These are phyloP conservation scores for Lepisosteus osseus DNA, from an alignment of 2,113 vertebrate genomes.

Conservation along the genomic window DNA sequence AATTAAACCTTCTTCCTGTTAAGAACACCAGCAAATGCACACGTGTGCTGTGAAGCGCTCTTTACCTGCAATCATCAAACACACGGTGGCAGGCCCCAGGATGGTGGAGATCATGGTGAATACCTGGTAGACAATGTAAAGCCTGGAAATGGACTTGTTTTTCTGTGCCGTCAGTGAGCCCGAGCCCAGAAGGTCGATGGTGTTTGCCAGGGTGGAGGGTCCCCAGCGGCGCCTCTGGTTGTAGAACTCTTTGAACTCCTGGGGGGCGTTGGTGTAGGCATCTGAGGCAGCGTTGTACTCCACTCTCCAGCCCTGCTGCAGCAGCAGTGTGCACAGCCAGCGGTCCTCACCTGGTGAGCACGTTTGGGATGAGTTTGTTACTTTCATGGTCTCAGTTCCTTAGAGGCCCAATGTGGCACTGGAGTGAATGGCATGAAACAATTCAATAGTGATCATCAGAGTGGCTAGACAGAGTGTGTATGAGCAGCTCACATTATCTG, in stretches of 20 bases:
- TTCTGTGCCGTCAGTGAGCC: slow-evolving; percentile 37
- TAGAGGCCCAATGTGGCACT: too few relatives aligned
- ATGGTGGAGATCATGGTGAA: slow-evolving; percentile 47
- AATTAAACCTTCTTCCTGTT: background rate
- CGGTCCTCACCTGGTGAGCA: slow-evolving; percentile 60
- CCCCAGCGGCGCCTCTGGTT: slow-evolving; percentile 66
- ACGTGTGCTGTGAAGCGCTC: background rate
- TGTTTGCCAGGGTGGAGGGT: slow-evolving; percentile 64
- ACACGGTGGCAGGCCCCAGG: slow-evolving; percentile 58
- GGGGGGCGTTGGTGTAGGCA: slow-evolving; percentile 66
- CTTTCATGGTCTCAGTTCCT: too few relatives aligned
- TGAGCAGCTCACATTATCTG: too few relatives aligned
- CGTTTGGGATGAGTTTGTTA: too few relatives aligned
- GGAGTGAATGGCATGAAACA: too few relatives aligned
- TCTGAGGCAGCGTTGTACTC: slow-evolving; percentile 67
- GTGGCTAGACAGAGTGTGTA: too few relatives aligned
- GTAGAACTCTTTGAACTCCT: slow-evolving; percentile 67
- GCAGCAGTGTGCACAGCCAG: slow-evolving; percentile 64
- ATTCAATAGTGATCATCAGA: too few relatives aligned
- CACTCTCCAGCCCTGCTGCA: slow-evolving; percentile 69
- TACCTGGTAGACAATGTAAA: slow-evolving; percentile 65
- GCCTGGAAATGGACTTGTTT: slow-evolving; percentile 60
- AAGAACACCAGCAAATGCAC: background rate
- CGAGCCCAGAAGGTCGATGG: slow-evolving; percentile 51
- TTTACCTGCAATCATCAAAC: slow-evolving; percentile 53